Evolutionary conservation across 2,113 vertebrate genomes (phyloP).

Genomic region (Pteropus alecto): DNA sequence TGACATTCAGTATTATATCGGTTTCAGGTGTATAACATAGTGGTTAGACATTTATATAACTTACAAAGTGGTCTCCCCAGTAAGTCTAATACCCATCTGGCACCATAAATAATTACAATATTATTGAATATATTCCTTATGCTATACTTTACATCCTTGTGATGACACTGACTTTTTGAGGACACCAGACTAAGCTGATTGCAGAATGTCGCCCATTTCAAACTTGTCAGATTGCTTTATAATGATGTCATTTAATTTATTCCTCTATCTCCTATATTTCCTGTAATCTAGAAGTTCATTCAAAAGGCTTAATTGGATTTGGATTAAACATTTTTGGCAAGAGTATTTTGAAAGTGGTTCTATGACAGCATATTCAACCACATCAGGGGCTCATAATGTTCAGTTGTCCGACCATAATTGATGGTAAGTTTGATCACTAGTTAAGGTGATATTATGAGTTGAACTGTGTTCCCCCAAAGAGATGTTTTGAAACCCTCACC

Average conservation of each 20-base stretch:
- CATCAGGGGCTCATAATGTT: neutral
- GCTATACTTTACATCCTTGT: too few species aligned
- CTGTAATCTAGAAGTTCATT: neutral
- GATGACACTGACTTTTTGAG: neutral
- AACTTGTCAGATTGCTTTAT: neutral
- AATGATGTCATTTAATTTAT: neutral
- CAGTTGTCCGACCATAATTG: neutral
- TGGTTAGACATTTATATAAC: too few species aligned
- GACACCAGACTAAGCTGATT: neutral
- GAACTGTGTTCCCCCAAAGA: neutral
- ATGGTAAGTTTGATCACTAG: neutral
- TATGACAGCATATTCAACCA: neutral
- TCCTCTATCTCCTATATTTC: neutral
- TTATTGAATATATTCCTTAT: too few species aligned
- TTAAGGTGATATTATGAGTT: neutral
- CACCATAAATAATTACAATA: too few species aligned
- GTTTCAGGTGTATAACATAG: too few species aligned
- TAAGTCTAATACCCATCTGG: too few species aligned
- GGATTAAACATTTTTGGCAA: neutral
- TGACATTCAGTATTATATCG: too few species aligned
- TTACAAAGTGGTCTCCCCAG: too few species aligned
- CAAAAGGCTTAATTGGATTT: neutral
- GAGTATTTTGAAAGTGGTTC: neutral
- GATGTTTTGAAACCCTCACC: neutral
- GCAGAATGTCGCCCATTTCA: neutral